Base-by-base conservation (phyloP, 2,113 vertebrate species). In the Triplophysa rosa region DNA sequence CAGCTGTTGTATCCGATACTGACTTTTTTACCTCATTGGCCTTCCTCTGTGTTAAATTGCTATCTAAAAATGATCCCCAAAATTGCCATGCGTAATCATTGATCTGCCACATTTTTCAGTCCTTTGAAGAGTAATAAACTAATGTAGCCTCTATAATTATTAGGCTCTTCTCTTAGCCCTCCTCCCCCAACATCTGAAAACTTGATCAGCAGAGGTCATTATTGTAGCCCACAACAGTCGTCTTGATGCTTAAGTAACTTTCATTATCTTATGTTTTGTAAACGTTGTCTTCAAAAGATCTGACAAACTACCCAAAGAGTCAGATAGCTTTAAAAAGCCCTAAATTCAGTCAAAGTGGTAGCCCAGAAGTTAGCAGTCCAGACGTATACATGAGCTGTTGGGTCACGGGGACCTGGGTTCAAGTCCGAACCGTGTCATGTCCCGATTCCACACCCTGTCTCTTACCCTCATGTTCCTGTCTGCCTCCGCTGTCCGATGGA, bases 51-150 rank as follows among this genome's bases (percentile, higher is more conserved):
- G 86, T 89, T 88, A 90, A 86, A 89, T 82, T 79, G 88, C 86
- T 49, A 77, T 88, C 88, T 81, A 82, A 89, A 89, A 85, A 88
- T 68, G 89, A 87, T 85, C 80, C 78, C 86, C 80, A 92, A 89
- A 45, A 91, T 90, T 89, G 84, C 86, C 67, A 77, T 84, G 79
- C 67, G 68, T 77, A 87, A 83, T 67, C 69, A 76, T 64, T 79
- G 88, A 91, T 83, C 80, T 73, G 19, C 59, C 73, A 83, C 87
- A 87, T 89, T 85, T 87, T 86, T 80, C 86, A 79, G 78, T 78
- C 82, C 91, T 93, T 93, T 93, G 91, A 92, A 90, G 80, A 84
- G 84, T 89, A 87, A 91, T 91, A 84, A 87, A 87, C 87, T 81
- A 82, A 87, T 64, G 84, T 78, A 84, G 87, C 87, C 86, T 84